Conservation (phyloP, 2,113 vertebrate genomes). For the Dipodomys stephensi region DNA sequence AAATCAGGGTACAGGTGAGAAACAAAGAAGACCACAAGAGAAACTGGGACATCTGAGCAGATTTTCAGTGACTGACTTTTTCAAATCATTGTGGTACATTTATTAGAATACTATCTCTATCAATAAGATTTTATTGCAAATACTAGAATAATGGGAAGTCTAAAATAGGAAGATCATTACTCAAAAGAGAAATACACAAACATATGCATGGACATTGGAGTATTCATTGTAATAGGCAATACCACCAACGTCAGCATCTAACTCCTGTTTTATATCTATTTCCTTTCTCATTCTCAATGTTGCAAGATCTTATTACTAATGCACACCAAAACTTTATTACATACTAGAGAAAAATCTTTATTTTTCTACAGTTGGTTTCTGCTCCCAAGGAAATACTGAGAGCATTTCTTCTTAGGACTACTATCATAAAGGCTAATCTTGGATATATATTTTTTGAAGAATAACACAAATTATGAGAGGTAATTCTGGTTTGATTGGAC, state of each 20-base stretch:
- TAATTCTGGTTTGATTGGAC: too few relatives aligned
- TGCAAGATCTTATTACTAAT: too few relatives aligned
- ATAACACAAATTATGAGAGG: background rate
- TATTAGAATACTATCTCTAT: background rate
- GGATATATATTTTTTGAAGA: background rate
- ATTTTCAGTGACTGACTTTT: background rate
- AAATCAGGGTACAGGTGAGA: background rate
- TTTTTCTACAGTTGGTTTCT: too few relatives aligned
- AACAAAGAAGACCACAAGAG: background rate
- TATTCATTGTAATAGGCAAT: background rate
- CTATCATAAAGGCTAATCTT: too few relatives aligned
- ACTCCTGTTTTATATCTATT: background rate
- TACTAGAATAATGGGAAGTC: too few relatives aligned
- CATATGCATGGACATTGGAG: background rate
- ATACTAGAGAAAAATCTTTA: too few relatives aligned
- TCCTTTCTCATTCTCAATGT: background rate
- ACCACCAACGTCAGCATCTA: rapidly evolving
- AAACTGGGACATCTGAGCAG: background rate
- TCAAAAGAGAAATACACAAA: background rate
- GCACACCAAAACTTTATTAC: too few relatives aligned
- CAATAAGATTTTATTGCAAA: too few relatives aligned
- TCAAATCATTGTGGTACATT: background rate
- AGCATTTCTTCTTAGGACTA: too few relatives aligned
- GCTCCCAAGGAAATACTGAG: too few relatives aligned
- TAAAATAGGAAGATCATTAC: too few relatives aligned